Evolutionary conservation across 92 coral and sea anemone genomes (phyloP), one percentile per base, ranked within the genome.

Genomic region (Porites evermanni): DNA sequence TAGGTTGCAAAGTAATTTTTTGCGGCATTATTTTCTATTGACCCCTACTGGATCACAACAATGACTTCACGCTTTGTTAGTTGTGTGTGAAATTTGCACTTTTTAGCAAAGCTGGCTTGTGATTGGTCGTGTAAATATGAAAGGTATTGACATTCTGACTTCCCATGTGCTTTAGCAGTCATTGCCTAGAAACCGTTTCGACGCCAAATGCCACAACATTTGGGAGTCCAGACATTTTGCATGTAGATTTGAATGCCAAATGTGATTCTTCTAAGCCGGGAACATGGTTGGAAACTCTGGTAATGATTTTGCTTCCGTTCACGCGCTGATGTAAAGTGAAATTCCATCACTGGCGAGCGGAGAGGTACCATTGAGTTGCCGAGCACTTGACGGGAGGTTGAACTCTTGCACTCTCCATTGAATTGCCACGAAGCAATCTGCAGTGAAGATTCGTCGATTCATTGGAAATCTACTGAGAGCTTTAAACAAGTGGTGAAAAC

Each of bases 111-210:
- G 72, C 64, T n/a, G 80, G 47, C 14, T 18, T 83, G 80, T 83
- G 87, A 83, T 83, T 83, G 87, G 87, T 74, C 80, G 54, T 63
- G 64, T 44, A 61, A 72, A 51, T 64, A 58, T 47, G 17, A 72
- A 53, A 6, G 53, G 7, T 12, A 18, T 74, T 56, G 60, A 53
- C 21, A 17, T 53, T n/a, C 18, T 74, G 38, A 20, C 8, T 20
- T 29, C 52, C 79, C 79, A 61, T 61, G 80, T 61, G 87, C 63
- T 60, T 23, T 64, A 12, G 47, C 72, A 60, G 61, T 29, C 74
- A 83, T 83, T 83, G 87, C 87, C 70, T 83, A 61, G 87, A 83
- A 38, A 83, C 87, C 80, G 29, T 23, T 38, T 64, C 63, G 87
- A 83, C 87, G 87, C 87, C 64, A 61, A 73, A 44, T 53, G 53